Conservation (phyloP, 2,888 invertebrate genomes). For the Acronicta alni region DNA sequence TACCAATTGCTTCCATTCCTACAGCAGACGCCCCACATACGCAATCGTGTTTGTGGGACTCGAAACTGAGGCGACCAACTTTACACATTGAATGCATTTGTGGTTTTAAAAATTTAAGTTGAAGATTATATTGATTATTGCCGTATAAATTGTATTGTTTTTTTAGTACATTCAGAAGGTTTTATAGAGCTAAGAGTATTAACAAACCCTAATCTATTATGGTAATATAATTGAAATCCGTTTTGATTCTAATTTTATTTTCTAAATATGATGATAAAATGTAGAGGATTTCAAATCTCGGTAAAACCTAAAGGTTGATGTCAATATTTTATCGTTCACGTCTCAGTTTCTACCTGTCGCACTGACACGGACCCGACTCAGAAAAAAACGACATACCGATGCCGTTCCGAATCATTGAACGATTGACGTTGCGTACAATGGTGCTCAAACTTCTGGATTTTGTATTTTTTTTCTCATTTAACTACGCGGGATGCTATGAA, state of each 20-base stretch:
- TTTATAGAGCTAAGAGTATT: no score
- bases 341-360: constrained; percentile 48
- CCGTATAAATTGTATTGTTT: no score
- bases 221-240: no score
- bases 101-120: no score
- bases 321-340: constrained; percentile 51
- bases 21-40: constrained; percentile 11
- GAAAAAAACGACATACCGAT: constrained; percentile 58
- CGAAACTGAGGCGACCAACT: constrained; percentile 14
- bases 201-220: no score
- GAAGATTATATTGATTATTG: no score
- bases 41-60: constrained; percentile 44
- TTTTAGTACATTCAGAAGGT: no score
- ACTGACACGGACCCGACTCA: constrained; percentile 41
- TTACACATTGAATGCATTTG: background rate
- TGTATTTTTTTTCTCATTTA: no score
- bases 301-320: constrained; percentile 37
- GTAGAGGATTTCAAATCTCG: background rate
- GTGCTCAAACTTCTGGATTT: constrained; percentile 51
- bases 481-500: no score
- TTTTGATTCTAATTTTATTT: no score
- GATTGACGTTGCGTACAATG: constrained; percentile 62
- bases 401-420: constrained; percentile 76
- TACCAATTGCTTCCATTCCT: no score
- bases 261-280: no score